These are phyloP conservation scores for Oeneis ivallda DNA, from an alignment of 2,888 invertebrate genomes.

Conservation along the genomic window DNA sequence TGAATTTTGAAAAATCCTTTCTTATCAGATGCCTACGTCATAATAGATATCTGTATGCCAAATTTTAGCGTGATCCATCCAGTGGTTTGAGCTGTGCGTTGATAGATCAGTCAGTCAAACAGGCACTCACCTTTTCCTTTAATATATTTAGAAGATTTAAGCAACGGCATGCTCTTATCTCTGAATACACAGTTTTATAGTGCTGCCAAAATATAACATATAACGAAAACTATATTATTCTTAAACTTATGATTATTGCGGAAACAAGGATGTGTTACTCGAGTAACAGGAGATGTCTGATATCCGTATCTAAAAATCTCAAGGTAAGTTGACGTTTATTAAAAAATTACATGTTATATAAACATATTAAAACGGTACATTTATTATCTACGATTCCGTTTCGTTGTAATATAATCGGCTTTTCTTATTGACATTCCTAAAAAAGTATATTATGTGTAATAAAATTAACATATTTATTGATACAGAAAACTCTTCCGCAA, in stretches of 20 bases:
- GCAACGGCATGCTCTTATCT: too few relatives aligned
- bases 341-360: constrained; percentile 13
- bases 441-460: constrained; percentile 19
- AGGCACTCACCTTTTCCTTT: too few relatives aligned
- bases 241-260: background rate
- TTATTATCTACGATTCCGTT: background rate
- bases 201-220: background rate
- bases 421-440: constrained; percentile 23
- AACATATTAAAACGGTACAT: constrained; percentile 20
- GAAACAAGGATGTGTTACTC: constrained; percentile 11
- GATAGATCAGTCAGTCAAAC: too few relatives aligned
- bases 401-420: constrained; percentile 5
- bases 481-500: constrained; percentile 23
- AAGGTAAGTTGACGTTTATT: constrained; percentile 18
- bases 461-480: constrained; percentile 31
- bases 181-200: too few relatives aligned
- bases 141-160: too few relatives aligned
- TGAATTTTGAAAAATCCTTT: too few relatives aligned
- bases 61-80: too few relatives aligned
- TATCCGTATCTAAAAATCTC: constrained; percentile 14
- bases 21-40: too few relatives aligned
- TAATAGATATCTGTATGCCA: too few relatives aligned
- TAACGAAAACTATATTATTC: background rate
- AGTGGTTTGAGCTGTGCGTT: too few relatives aligned
- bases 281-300: constrained; percentile 12